A percentile compares a stretch with the other conserved stretches of the same genome.
Evolutionary conservation across 2,113 vertebrate genomes (phyloP).

Genomic region (Muntiacus reevesi): DNA sequence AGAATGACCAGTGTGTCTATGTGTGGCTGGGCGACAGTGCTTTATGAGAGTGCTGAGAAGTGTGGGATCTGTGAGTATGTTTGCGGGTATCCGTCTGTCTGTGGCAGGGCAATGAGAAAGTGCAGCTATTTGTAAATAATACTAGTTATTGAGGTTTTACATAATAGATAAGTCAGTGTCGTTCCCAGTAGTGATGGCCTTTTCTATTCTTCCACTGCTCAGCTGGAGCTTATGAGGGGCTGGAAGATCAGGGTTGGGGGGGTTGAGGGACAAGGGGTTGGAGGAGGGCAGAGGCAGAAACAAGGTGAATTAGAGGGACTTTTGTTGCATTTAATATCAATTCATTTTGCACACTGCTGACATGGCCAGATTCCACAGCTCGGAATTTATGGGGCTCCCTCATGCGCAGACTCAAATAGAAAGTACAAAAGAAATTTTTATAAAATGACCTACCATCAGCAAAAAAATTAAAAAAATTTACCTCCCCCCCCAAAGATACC

Average conservation of each 20-base stretch:
- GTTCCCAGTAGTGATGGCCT: conserved; percentile 43
- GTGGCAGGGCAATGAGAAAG: accelerated
- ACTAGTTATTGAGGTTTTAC: conserved; percentile 61
- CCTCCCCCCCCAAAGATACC: not conserved
- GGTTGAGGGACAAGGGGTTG: not conserved
- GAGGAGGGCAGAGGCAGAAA: conserved; percentile 52
- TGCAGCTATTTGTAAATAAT: conserved; percentile 72
- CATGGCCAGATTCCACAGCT: conserved; percentile 83
- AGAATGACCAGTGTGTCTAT: not conserved
- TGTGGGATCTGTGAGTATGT: accelerated
- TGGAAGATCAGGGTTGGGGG: not conserved
- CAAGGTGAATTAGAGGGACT: conserved; percentile 87
- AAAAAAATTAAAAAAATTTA: conserved; percentile 31
- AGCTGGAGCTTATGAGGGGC: conserved; percentile 39
- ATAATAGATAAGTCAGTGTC: conserved; percentile 52
- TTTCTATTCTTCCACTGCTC: conserved; percentile 66
- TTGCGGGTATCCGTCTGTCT: not conserved
- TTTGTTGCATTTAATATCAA: conserved; percentile 90
- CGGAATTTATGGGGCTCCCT: conserved; percentile 89
- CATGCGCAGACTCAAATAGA: conserved; percentile 85
- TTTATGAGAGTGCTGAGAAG: not conserved
- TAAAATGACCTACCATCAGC: conserved; percentile 86
- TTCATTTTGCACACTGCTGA: conserved; percentile 91
- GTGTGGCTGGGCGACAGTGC: accelerated
- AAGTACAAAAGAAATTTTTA: conserved; percentile 58